Conservation (phyloP, 2,888 invertebrate species). For the Xanthia togata region DNA sequence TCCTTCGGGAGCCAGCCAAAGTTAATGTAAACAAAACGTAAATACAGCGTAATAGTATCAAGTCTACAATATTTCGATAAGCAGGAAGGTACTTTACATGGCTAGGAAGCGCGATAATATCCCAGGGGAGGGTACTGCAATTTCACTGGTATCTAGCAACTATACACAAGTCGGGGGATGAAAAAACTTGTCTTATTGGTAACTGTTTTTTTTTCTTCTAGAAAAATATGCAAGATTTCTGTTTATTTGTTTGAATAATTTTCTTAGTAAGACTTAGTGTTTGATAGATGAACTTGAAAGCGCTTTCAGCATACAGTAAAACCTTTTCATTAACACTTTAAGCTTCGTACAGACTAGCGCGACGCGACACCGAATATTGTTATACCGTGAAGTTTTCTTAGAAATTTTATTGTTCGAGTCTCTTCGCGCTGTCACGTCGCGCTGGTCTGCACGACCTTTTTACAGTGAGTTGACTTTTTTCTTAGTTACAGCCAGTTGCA, state of each 20-base stretch:
- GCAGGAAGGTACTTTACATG: slow-evolving; percentile 83
- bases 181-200: slow-evolving; percentile 32
- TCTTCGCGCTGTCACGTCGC: too few species aligned
- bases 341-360: too few species aligned
- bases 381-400: too few species aligned
- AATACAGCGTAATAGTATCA: slow-evolving; percentile 61
- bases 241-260: not conserved
- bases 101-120: slow-evolving; percentile 83
- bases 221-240: not conserved
- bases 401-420: too few species aligned
- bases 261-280: too few species aligned
- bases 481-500: not conserved
- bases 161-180: slow-evolving; percentile 76
- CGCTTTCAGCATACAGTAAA: not conserved
- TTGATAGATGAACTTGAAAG: not conserved
- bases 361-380: too few species aligned
- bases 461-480: not conserved
- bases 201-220: slow-evolving; percentile 5
- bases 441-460: too few species aligned
- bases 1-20: slow-evolving; percentile 50
- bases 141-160: slow-evolving; percentile 81
- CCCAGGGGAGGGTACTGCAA: slow-evolving; percentile 86
- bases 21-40: slow-evolving; percentile 70
- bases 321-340: not conserved
- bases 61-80: slow-evolving; percentile 78